Base-by-base conservation (phyloP, 1,140 invertebrate species). In the Bathynomus jamesi region DNA sequence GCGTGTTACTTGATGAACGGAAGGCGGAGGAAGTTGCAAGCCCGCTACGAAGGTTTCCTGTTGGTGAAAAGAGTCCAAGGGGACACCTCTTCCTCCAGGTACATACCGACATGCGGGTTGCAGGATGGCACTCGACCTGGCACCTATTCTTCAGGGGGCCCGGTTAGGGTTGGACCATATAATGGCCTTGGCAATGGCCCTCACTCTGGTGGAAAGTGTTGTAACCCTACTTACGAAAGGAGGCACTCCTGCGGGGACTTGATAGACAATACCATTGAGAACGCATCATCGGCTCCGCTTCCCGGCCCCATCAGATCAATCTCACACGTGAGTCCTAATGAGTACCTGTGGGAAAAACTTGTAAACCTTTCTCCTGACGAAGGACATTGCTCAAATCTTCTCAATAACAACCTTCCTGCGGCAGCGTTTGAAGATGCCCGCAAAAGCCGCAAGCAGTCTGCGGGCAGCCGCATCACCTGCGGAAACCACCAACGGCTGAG, bases 31-130 rank as follows among this genome's bases (percentile, higher is more conserved):
- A 76, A 76, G 72, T 72, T 76, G 30, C 75, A 76, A 53, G 75
- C 75, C 25, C 75, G 75, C 4, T 76, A 76, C 61, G 75, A 76
- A 63, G 75, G 75, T 28, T 76, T 71, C n/a, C 68, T 76, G 4
- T 65, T 76, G 27, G 65, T 76, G 28, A 76, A 76, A 61, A 60
- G 67, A 28, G 70, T 75, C 0, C 60, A 64, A 27, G 53, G 65
- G 8, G 60, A 68, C 40, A 31, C 28, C 8, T 25, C 29, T 13
- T 46, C 61, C 21, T 53, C 40, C 5, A 53, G 40, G 5, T 53
- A 53, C 40, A 11, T 53, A 3, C 40, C 21, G 21, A 2, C 40
- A 53, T 53, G 40, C 17, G 40, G 40, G 21, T 3, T 21, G 13
- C 40, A 53, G 21, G 40, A 53, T 5, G 13, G 11, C 40, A 53